Base-by-base conservation (phyloP, 2,797 vertebrate species). In the Bufotes viridis region DNA sequence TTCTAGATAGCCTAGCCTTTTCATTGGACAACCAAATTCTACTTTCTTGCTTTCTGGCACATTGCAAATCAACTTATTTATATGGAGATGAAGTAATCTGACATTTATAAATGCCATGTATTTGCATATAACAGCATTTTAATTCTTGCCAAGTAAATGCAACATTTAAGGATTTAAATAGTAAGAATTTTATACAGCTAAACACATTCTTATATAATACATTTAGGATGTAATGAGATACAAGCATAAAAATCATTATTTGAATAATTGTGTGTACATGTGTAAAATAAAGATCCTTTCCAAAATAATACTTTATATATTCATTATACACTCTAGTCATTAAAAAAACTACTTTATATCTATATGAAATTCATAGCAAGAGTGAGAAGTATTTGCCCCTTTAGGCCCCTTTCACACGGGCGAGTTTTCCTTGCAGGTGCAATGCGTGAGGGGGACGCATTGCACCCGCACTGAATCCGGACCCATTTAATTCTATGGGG, bases 101-200 rank as follows among this genome's bases (percentile, higher is more conserved):
- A 94, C 95, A 96, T 95, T 96, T 96, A 91, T 91, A 96, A 96
- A 96, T 96, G 94, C 93, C 95, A 96, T 90, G 90, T 49, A 95
- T 96, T 95, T 95, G 94, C 95, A 95, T 95, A 94, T 91, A 93
- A 95, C 94, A 49, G 72, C 29, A 57, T 75, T 65, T 61, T 78
- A 61, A 76, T 61, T 61, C 75, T 85, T 78, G 53, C 12, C 57
- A n/a, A 49, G 15, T 84, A 84, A 75, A 75, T 84, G 69, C 57
- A 84, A 84, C 82, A 84, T 75, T 75, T 55, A n/a, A 84, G 78
- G 24, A 75, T 75, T 84, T 75, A 84, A 75, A 60, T 53, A 60
- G 69, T 24, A 60, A 55, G 53, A 74, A 75, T 74, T 58, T 61
- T 75, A 42, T 20, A 17, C 26, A 20, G 53, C 53, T 22, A 60